Base-by-base conservation (phyloP, 2,113 vertebrate species). In the Proterorhinus semilunaris region DNA sequence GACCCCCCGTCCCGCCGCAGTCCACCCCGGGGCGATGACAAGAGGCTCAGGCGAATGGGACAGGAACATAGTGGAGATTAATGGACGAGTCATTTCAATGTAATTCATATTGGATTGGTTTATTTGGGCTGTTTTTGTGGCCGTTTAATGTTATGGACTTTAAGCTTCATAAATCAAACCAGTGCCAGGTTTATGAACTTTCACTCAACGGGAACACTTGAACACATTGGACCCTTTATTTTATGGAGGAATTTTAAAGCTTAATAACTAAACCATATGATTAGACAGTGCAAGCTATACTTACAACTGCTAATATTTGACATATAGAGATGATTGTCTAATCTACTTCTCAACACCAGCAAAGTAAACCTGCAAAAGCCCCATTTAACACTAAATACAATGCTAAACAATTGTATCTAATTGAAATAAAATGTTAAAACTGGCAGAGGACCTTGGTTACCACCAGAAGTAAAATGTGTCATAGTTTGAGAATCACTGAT, bases 1-100 rank as follows among this genome's bases (percentile, higher is more conserved):
- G 84, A 89, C 75, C 80, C 72, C 71, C 52, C 17, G 1, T 46
- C 66, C 74, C 74, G 76, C 86, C 81, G 76, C 83, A 75, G 69
- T 46, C 51, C 80, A 85, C 82, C 71, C 82, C 21, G 78, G 16
- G 51, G 81, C 71, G 79, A 83, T 83, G 84, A 86, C 83, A 83
- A 81, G 74, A 62, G 59, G 9, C 44, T 10, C 7, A 59, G 76
- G 74, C 69, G 80, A 83, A 86, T 74, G 67, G 74, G 50, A 36
- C 59, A 53, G 61, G 65, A 55, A 12, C 55, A 66, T 64, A 54
- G n/a, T 1, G 65, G 73, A 85, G 79, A 85, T 82, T 73, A 87
- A 85, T 83, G 83, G 63, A 66, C 52, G 13, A 13, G 7, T 62
- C 70, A 58, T 82, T 78, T 68, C 50, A 69, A 69, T 45, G 71